Base-by-base conservation (phyloP, 2,797 vertebrate genomes). In the Anniella stebbinsi region DNA sequence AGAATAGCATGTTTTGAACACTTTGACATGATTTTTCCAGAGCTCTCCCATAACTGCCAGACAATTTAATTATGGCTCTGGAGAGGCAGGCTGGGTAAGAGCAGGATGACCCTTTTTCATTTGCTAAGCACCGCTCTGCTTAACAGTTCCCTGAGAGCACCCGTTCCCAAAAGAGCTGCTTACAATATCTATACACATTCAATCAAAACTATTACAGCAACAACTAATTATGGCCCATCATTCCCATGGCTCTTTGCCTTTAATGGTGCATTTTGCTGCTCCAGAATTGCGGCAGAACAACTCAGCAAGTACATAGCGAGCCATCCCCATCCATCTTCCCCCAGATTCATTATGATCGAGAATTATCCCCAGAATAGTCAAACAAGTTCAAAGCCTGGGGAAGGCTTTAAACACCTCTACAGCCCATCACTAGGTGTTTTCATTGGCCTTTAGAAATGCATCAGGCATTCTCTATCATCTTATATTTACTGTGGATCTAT, bases 191-290 rank as follows among this genome's bases (percentile, higher is more conserved):
- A 92, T 77, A 90, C 7, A 66, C 82, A 33, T 92, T 96, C 95
- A 93, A 94, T 96, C 95, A 94, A 95, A 96, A 96, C 93, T 91
- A 93, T 95, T 95, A 96, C 77, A 88, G 96, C 92, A 95, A 92
- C 95, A 95, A 91, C 95, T 96, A 97, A 91, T 95, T 94, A 97
- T 28, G 9, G 88, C 70, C 95, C 91, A 91, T 92, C 93, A 93
- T 91, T 94, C 91, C 94, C 91, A 91, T 84, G 83, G 92, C 93
- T 94, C 93, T 96, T 93, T 95, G 93, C 94, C 90, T 92, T 94
- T 94, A 84, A 88, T 60, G 90, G 94, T 88, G 87, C 67, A 81
- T 96, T 94, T 94, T 93, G 93, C 94, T 73, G 67, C 75, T 76
- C 83, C 21, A 4, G 87, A 91, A 90, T 45, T 54, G 38, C 0